Percentiles rank a stretch among this genome's conserved stretches.
These are phyloP conservation scores for Pardalotus punctatus DNA, from an alignment of 2,113 vertebrate genomes.

Conservation along the genomic window DNA sequence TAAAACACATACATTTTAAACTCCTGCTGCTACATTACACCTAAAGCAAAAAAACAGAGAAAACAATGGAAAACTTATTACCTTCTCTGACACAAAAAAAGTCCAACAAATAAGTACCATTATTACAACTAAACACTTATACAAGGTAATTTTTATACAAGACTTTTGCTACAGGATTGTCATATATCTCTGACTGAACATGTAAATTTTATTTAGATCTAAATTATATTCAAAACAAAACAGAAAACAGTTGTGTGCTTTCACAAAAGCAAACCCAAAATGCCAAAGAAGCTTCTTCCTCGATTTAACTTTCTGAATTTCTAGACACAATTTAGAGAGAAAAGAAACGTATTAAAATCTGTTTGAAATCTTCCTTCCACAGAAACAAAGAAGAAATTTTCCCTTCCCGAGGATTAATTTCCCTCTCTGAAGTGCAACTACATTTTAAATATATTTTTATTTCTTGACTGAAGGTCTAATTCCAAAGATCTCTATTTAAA, in stretches of 20 bases:
- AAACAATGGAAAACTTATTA: background rate
- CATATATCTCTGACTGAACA: background rate
- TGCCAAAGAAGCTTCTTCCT: background rate
- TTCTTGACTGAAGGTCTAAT: background rate
- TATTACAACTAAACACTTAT: background rate
- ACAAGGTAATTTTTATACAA: background rate
- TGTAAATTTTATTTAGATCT: background rate
- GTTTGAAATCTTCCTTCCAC: background rate
- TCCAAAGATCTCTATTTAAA: background rate
- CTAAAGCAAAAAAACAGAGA: background rate
- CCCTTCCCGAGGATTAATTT: background rate
- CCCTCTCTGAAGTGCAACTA: background rate
- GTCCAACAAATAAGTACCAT: background rate
- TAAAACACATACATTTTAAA: background rate
- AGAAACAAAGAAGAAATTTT: background rate
- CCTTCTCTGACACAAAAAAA: background rate
- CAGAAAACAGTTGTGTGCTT: background rate
- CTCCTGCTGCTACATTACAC: background rate
- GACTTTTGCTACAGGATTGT: background rate
- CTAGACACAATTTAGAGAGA: background rate
- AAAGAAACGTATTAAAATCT: background rate
- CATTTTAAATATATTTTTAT: background rate
- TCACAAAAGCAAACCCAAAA: slow-evolving; percentile 1
- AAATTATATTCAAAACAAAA: background rate
- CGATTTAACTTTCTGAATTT: background rate